A percentile compares a stretch with the other conserved stretches of the same genome.
These are phyloP conservation scores for Nephrotoma guestfalica DNA, from an alignment of 2,888 invertebrate genomes.

Conservation along the genomic window DNA sequence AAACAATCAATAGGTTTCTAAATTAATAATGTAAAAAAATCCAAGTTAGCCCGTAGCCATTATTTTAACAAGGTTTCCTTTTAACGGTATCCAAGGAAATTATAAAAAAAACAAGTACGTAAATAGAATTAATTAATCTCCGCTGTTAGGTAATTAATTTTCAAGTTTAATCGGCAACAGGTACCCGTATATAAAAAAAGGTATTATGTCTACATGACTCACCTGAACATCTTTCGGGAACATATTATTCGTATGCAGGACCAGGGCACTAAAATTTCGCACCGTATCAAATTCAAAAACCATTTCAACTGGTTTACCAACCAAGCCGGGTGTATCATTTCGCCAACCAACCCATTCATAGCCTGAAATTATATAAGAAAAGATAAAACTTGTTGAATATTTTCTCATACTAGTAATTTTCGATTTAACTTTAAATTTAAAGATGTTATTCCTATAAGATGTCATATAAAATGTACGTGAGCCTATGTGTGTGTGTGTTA, in stretches of 20 bases:
- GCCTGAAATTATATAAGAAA: conserved; percentile 33
- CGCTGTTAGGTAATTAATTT: neutral
- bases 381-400: neutral
- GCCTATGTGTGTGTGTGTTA: neutral
- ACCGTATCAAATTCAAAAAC: conserved; percentile 64
- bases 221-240: conserved; percentile 63
- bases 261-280: conserved; percentile 59
- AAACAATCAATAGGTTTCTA: neutral
- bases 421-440: conserved; percentile 2
- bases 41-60: neutral
- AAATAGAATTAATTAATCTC: neutral
- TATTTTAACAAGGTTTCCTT: neutral
- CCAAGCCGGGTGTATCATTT: conserved; percentile 46
- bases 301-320: conserved; percentile 53
- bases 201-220: conserved; percentile 16
- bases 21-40: neutral
- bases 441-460: neutral
- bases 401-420: neutral
- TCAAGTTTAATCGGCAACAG: neutral
- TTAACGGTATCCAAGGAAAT: neutral
- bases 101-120: neutral
- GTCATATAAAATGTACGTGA: neutral
- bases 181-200: too few species aligned
- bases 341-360: conserved; percentile 79
- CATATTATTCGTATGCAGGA: conserved; percentile 62